phyloP scores from a whole-genome alignment of 2,888 invertebrate species.

The Heteropelma amictum region DNA sequence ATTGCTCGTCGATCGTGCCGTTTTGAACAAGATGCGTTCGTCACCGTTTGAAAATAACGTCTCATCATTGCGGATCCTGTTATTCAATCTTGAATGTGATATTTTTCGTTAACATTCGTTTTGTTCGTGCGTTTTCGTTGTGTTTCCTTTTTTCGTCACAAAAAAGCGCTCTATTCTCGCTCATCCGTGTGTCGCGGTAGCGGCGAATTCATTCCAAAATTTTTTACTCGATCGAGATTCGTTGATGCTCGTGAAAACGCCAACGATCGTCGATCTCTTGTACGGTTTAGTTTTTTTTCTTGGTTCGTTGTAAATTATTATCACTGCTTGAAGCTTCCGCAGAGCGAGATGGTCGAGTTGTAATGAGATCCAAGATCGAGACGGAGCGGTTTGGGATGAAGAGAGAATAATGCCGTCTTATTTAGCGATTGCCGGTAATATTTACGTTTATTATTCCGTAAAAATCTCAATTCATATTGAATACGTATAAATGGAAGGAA shows the following conservation, averaged over 20 bases:
- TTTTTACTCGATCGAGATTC: constrained; percentile 40
- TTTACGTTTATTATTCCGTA: constrained; percentile 66
- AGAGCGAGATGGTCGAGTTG: neutral
- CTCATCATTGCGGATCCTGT: constrained; percentile 12
- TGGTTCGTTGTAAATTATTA: constrained; percentile 65
- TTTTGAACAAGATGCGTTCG: constrained; percentile 48
- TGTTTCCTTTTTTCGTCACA: constrained; percentile 35
- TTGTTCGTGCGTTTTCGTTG: constrained; percentile 41
- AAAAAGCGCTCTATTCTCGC: neutral
- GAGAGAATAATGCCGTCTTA: constrained; percentile 61
- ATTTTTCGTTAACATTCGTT: constrained; percentile 52
- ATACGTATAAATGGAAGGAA: constrained; percentile 33
- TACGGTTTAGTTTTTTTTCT: constrained; percentile 46
- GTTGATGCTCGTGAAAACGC: constrained; percentile 41
- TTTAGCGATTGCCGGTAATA: constrained; percentile 64
- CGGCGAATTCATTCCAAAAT: constrained; percentile 50
- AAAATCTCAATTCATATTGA: constrained; percentile 66
- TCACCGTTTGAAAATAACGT: no score
- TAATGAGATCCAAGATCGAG: constrained; percentile 44
- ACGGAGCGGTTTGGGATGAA: constrained; percentile 12
- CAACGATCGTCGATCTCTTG: constrained; percentile 43
- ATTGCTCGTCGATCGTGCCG: constrained; percentile 37
- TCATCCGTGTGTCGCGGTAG: neutral
- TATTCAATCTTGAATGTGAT: constrained; percentile 43
- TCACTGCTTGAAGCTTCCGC: constrained; percentile 61